Evolutionary conservation across 2,113 vertebrate species (phyloP).

Genomic region (Ardeotis arabs): DNA sequence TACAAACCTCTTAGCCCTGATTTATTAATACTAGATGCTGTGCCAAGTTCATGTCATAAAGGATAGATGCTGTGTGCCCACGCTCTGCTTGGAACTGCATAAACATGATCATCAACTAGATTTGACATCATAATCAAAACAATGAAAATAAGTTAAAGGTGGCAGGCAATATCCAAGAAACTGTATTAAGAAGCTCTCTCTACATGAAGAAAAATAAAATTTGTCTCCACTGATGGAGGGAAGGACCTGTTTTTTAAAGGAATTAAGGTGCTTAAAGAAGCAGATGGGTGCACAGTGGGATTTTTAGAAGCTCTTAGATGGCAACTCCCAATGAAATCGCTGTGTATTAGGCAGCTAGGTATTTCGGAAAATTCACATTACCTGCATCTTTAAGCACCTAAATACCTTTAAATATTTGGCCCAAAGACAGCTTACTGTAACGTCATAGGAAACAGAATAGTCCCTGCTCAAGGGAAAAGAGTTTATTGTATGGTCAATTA

Average conservation of each 20-base stretch:
- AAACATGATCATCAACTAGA: constrained; percentile 35
- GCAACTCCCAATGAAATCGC: constrained; percentile 55
- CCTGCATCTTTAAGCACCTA: constrained; percentile 71
- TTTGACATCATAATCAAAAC: constrained; percentile 65
- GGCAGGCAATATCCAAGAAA: not conserved
- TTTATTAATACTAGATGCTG: constrained; percentile 38
- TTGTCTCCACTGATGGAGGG: not conserved
- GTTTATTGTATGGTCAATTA: constrained; percentile 47
- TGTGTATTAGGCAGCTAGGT: constrained; percentile 58
- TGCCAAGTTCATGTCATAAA: constrained; percentile 13
- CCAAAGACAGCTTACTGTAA: constrained; percentile 59
- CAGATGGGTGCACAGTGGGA: constrained; percentile 66
- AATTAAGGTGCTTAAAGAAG: constrained; percentile 54
- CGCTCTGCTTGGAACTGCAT: constrained; percentile 19
- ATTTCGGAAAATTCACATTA: constrained; percentile 66
- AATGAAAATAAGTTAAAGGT: constrained; percentile 56
- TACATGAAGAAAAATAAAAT: constrained; percentile 14
- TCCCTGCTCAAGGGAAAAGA: constrained; percentile 41
- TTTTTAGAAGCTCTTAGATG: constrained; percentile 66
- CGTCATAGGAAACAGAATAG: constrained; percentile 48
- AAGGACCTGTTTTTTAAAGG: constrained; percentile 25
- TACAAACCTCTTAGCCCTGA: constrained; percentile 49
- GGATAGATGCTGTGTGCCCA: constrained; percentile 33
- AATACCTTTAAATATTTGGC: constrained; percentile 70
- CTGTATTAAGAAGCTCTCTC: not conserved